A percentile compares a stretch with the other conserved stretches of the same genome.
These are phyloP conservation scores for Himalopsyche kuldschensis DNA, from an alignment of 2,888 invertebrate genomes.

Conservation along the genomic window DNA sequence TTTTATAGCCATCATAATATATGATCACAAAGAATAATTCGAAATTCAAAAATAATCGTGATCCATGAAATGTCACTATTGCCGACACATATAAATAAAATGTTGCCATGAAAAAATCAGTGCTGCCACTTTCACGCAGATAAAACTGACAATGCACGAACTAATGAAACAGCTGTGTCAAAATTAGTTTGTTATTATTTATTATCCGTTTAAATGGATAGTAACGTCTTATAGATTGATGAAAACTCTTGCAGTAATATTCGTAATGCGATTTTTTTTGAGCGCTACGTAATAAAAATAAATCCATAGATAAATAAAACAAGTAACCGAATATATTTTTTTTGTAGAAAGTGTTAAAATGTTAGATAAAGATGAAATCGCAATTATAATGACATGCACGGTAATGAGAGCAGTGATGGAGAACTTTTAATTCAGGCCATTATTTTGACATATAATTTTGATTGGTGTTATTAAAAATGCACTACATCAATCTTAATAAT, in stretches of 20 bases:
- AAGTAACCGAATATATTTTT: background rate
- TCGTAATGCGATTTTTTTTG: too few relatives aligned
- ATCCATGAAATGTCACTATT: background rate
- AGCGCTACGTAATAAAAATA: too few relatives aligned
- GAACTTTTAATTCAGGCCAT: too few relatives aligned
- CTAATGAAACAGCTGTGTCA: background rate
- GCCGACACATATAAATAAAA: background rate
- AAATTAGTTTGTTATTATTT: background rate
- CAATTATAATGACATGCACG: too few relatives aligned
- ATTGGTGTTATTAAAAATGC: too few relatives aligned
- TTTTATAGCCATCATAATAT: background rate
- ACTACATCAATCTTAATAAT: too few relatives aligned
- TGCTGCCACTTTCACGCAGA: background rate
- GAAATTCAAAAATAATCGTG: background rate
- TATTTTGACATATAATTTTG: too few relatives aligned
- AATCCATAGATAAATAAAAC: background rate
- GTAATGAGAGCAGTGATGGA: too few relatives aligned
- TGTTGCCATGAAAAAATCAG: background rate
- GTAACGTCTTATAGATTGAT: too few relatives aligned
- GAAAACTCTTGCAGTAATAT: too few relatives aligned
- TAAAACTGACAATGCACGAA: background rate
- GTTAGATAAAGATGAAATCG: background rate
- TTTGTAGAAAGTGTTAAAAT: background rate
- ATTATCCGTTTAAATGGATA: background rate
- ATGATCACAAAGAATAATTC: background rate